A percentile compares a stretch with the other conserved stretches of the same genome.
These are phyloP conservation scores for Willisornis vidua DNA, from an alignment of 2,113 vertebrate genomes.

Conservation along the genomic window DNA sequence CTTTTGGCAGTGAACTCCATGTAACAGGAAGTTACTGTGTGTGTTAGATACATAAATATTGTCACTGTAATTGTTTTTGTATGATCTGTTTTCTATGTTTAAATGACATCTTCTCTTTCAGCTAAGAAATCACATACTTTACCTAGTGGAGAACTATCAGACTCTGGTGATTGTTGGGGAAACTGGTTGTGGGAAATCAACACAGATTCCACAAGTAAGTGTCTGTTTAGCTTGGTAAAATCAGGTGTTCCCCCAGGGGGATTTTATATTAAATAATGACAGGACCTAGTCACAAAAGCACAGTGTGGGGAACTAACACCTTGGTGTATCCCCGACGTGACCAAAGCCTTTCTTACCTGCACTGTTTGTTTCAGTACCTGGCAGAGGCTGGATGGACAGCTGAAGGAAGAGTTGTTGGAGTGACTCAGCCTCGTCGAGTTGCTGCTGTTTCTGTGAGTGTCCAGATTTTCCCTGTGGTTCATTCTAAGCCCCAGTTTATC, in stretches of 20 bases:
- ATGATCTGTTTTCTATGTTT: background rate
- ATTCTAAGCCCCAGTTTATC: background rate
- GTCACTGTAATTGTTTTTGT: background rate
- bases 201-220: slow-evolving; percentile 93
- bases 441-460: slow-evolving; percentile 91
- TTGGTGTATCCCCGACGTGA: background rate
- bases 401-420: slow-evolving; percentile 92
- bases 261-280: background rate
- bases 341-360: background rate
- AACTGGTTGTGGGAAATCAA: slow-evolving; percentile 97
- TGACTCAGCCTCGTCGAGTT: slow-evolving; percentile 95
- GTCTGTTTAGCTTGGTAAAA: background rate
- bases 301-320: background rate
- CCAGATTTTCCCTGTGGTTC: background rate
- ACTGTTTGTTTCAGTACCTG: slow-evolving; percentile 81
- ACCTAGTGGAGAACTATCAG: slow-evolving; percentile 93
- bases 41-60: background rate
- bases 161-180: slow-evolving; percentile 96
- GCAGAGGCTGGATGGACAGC: slow-evolving; percentile 97
- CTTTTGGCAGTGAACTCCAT: background rate
- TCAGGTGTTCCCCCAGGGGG: background rate
- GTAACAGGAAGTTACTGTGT: background rate
- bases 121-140: slow-evolving; percentile 98
- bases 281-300: background rate
- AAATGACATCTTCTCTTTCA: slow-evolving; percentile 67